Base-by-base conservation (phyloP, 2,797 vertebrate species). In the Periparus ater region DNA sequence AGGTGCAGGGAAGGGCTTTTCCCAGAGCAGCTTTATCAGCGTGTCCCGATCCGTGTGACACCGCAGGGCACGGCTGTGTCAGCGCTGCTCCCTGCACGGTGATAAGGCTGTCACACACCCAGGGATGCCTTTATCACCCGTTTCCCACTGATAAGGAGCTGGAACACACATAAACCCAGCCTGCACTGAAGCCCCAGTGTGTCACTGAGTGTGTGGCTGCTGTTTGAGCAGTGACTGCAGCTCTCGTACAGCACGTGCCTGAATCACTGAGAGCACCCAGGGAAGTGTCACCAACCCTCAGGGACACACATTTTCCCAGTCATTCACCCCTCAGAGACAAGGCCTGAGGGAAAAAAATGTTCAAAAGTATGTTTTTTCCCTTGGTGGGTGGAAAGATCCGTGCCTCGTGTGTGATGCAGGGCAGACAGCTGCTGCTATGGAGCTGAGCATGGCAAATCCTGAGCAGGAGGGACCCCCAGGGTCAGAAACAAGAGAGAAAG, bases 121-220 rank as follows among this genome's bases (percentile, higher is more conserved):
- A 30, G 32, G 66, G 27, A 30, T 36, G 48, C 3, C 0, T 36
- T 85, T 16, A 29, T 72, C 67, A 68, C 23, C 34, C 57, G 0
- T 10, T 57, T 75, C 65, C 60, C 48, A 29, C 58, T 23, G 44
- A 42, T 61, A 80, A 79, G 65, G 40, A 73, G 47, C 68, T 25
- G 30, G 16, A 44, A 44, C 19, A 25, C 50, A 17, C 22, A 51
- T 18, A 48, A 80, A 48, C 7, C 26, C 7, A 1, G 51, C 0
- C 0, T 21, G 32, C 0, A 0, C 44, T 53, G 63, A 10, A 58
- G 14, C 29, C 72, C 22, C 8, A 0, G 23, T 7, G 14, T 34
- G 0, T 22, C 18, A 3, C 48, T 1, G 1, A 7, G 47, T 1
- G 1, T 3, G 22, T 1, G 21, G 14, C 19, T 17, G 47, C 38